Percentiles rank a stretch among this genome's conserved stretches.
Evolutionary conservation across 2,113 vertebrate genomes (phyloP).

Genomic region (Microcebus griseorufus): DNA sequence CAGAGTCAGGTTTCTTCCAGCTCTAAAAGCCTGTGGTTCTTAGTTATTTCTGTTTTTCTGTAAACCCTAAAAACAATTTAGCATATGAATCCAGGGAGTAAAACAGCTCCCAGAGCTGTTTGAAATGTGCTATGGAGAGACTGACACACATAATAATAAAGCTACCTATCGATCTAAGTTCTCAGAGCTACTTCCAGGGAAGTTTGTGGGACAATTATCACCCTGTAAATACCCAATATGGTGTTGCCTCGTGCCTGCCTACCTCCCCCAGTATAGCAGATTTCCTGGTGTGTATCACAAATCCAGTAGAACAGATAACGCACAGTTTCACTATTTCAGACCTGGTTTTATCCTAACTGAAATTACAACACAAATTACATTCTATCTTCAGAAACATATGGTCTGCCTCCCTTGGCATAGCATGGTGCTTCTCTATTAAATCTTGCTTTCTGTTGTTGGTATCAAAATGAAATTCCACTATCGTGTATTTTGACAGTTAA

Average conservation of each 20-base stretch:
- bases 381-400: not conserved
- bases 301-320: not conserved
- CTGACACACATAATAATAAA: not conserved
- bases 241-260: not conserved
- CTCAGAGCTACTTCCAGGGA: not conserved
- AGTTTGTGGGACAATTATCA: not conserved
- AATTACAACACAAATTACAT: not conserved
- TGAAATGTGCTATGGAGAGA: not conserved
- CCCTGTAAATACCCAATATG: not conserved
- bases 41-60: slow-evolving; percentile 3
- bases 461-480: not conserved
- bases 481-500: not conserved
- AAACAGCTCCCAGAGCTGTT: not conserved
- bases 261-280: not conserved
- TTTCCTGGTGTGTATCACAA: not conserved
- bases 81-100: not conserved
- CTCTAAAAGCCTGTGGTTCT: not conserved
- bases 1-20: not conserved
- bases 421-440: not conserved
- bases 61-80: slow-evolving; percentile 11
- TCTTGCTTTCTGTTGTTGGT: not conserved
- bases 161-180: not conserved
- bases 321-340: not conserved
- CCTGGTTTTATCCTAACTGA: not conserved
- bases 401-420: not conserved